Conservation (phyloP, 2,797 vertebrate species). For the Helicolenus hilgendorfi region DNA sequence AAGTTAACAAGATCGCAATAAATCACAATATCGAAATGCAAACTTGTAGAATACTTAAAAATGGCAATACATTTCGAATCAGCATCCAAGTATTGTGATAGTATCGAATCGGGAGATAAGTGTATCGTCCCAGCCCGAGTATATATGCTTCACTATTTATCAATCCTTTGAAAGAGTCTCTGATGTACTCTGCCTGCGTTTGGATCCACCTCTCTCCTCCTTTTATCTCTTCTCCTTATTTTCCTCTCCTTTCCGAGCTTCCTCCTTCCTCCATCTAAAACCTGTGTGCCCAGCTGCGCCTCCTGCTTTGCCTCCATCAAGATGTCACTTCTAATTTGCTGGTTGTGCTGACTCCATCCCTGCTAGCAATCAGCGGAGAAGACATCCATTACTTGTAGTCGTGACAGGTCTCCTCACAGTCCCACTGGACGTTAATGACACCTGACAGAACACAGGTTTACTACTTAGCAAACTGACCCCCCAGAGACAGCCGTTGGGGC, state of each 20-base stretch:
- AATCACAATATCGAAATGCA: too few relatives aligned
- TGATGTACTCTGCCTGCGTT: neutral
- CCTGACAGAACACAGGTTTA: conserved; percentile 89
- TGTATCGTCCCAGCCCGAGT: too few relatives aligned
- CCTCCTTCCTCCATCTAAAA: conserved; percentile 44
- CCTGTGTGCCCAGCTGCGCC: conserved; percentile 81
- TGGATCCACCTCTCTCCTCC: conserved; percentile 17
- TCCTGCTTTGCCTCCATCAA: conserved; percentile 80
- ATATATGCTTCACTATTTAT: neutral
- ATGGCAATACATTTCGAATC: too few relatives aligned
- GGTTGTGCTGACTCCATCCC: conserved; percentile 90
- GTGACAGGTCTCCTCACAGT: conserved; percentile 83
- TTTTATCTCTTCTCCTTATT: conserved; percentile 23
- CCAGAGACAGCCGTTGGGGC: conserved; percentile 64
- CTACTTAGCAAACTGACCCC: conserved; percentile 85
- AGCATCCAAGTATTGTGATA: too few relatives aligned
- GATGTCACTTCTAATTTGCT: conserved; percentile 89
- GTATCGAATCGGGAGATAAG: rapidly evolving
- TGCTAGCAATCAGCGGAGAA: conserved; percentile 89
- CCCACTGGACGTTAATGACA: conserved; percentile 84
- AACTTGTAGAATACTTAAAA: too few relatives aligned
- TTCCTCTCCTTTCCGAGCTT: conserved; percentile 34
- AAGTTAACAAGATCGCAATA: too few relatives aligned
- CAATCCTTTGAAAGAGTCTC: neutral
- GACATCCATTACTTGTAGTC: conserved; percentile 85